Percentiles rank a stretch among this genome's conserved stretches.
These are phyloP conservation scores for Bambusicola thoracicus DNA, from an alignment of 2,113 vertebrate species.

Conservation along the genomic window DNA sequence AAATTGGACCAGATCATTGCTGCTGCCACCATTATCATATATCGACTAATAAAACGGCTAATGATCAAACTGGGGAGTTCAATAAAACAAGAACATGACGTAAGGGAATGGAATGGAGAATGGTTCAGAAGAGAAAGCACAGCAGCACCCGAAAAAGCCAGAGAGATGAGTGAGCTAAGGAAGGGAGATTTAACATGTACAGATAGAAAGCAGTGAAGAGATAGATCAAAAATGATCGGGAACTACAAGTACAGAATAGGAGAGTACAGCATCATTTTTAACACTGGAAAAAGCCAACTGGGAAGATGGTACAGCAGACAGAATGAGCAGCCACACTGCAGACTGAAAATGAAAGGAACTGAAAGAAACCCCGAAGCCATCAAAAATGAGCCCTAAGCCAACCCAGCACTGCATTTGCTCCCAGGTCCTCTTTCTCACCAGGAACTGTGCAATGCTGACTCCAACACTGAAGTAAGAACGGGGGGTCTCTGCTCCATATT, in stretches of 20 bases:
- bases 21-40: neutral
- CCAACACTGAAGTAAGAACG: neutral
- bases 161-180: slow-evolving; percentile 19
- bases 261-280: slow-evolving; percentile 24
- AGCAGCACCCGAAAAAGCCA: neutral
- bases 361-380: neutral
- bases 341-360: neutral
- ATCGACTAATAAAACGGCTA: neutral
- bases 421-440: neutral
- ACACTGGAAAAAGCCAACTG: slow-evolving; percentile 3
- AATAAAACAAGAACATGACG: neutral
- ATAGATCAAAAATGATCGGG: slow-evolving; percentile 30
- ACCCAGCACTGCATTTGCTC: neutral
- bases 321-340: neutral
- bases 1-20: neutral
- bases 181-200: slow-evolving; percentile 12
- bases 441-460: neutral
- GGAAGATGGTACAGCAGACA: neutral
- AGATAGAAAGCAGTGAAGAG: slow-evolving; percentile 26
- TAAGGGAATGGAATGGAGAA: neutral
- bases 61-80: neutral
- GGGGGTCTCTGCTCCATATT: neutral
- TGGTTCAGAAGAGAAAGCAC: neutral
- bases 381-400: neutral
- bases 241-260: slow-evolving; percentile 27